These are phyloP conservation scores for Melanogrammus aeglefinus DNA, from an alignment of 2,797 vertebrate genomes.

Conservation along the genomic window DNA sequence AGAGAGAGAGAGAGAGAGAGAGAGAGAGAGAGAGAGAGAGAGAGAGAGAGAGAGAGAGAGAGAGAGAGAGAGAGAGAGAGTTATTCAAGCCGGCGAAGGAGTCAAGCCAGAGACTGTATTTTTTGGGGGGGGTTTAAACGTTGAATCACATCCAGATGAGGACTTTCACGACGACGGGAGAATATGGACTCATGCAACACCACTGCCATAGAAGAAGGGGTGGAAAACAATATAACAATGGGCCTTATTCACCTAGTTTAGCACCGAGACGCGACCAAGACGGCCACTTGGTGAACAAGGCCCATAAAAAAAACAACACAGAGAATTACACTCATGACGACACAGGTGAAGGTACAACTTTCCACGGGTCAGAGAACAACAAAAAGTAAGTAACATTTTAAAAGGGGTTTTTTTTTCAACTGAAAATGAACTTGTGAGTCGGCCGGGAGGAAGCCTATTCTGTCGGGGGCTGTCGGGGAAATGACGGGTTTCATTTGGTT, in stretches of 20 bases:
- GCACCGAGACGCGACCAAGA: too few species aligned
- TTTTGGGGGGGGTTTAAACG: slow-evolving; percentile 13
- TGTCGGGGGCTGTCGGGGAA: neutral
- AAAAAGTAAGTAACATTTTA: slow-evolving; percentile 10
- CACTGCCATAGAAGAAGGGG: slow-evolving; percentile 56
- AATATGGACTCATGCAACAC: slow-evolving; percentile 72
- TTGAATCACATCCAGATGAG: slow-evolving; percentile 51
- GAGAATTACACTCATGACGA: slow-evolving; percentile 53
- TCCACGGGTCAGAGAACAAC: slow-evolving; percentile 44
- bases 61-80: too few species aligned
- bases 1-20: too few species aligned
- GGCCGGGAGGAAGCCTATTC: neutral
- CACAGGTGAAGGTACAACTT: slow-evolving; percentile 19
- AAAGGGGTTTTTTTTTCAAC: too few species aligned
- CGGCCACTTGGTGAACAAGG: neutral
- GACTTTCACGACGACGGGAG: slow-evolving; percentile 51
- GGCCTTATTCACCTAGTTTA: too few species aligned
- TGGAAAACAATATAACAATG: slow-evolving; percentile 19
- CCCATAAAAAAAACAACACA: slow-evolving; percentile 30
- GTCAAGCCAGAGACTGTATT: neutral
- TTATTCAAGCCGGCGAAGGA: neutral
- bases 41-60: too few species aligned
- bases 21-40: too few species aligned
- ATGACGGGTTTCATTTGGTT: neutral
- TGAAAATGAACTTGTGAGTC: neutral